Evolutionary conservation across 2,797 vertebrate genomes (phyloP), one percentile per base, ranked within the genome.

Genomic region (Chelmon rostratus): DNA sequence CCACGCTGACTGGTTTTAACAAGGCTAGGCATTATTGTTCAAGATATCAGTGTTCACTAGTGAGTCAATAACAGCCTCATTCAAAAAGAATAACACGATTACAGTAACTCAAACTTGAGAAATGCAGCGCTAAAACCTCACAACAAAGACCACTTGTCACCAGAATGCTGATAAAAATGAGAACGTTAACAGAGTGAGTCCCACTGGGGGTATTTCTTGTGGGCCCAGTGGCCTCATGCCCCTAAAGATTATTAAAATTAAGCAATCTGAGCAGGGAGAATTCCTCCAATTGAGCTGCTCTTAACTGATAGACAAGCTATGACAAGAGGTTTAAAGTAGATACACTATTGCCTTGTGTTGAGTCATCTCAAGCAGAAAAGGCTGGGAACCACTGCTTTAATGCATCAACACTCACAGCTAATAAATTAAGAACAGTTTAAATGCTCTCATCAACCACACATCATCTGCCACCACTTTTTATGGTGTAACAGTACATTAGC

Each of bases 391-490:
- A 23, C 9, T 6, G 53, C 42, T 50, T 31, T 42, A 42, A 50
- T 67, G 58, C 49, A 69, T 69, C 46, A 52, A 65, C 47, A 64
- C 31, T 72, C 42, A 59, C 58, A 61, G 35, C 21, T 35, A 46
- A 49, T 58, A 2, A 21, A 21, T 57, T 42, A 19, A 46, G 35
- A 18, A 21, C 5, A 25, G 37, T 62, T 68, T 8, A 18, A 64
- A 57, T 64, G 13, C 4, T 70, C 10, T 73, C 37, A 59, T 57
- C 8, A n/a, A 42, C 16, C 62, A 53, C 35, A 64, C 46, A 25
- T 63, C 13, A 62, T 49, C 47, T 57, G 63, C 59, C 19, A 46
- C 25, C 33, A 33, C 49, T 28, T 42, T 37, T 35, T n/a, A 71
- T 49, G 68, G 18, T 71, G 68, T 19, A 23, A 52, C 25, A 15